A percentile compares a stretch with the other conserved stretches of the same genome.
phyloP scores from a whole-genome alignment of 2,888 invertebrate genomes.

The Leptogaster cylindrica region DNA sequence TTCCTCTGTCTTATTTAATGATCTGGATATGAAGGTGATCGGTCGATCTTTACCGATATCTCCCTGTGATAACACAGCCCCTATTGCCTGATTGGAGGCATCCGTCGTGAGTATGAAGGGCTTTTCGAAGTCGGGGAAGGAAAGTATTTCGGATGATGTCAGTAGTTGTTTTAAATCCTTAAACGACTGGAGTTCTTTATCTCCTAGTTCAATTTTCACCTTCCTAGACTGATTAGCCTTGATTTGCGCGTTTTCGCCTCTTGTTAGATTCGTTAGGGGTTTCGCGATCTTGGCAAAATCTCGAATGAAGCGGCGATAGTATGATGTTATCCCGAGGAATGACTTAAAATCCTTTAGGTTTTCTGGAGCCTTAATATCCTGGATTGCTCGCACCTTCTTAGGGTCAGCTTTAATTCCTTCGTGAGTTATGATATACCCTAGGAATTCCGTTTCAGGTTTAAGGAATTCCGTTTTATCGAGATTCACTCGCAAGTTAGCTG shows the following conservation, averaged over 20 bases:
- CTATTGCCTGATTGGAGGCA: constrained; percentile 34
- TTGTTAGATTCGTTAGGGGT: constrained; percentile 46
- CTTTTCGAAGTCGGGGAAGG: constrained; percentile 45
- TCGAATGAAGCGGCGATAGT: constrained; percentile 46
- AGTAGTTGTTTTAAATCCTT: constrained; percentile 46
- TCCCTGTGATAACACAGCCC: constrained; percentile 26
- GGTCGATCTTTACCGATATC: constrained; percentile 9
- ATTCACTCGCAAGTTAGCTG: constrained; percentile 42
- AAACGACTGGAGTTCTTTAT: constrained; percentile 43
- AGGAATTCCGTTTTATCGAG: constrained; percentile 45
- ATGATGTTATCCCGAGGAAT: constrained; percentile 43
- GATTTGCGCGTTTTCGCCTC: constrained; percentile 46
- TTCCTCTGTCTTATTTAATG: constrained; percentile 40
- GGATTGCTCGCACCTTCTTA: constrained; percentile 39
- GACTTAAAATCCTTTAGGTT: constrained; percentile 45
- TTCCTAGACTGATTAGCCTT: constrained; percentile 45
- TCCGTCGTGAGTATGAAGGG: constrained; percentile 39
- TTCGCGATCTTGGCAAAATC: constrained; percentile 47
- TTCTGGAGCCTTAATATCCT: constrained; percentile 25
- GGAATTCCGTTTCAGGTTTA: constrained; percentile 42
- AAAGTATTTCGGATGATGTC: constrained; percentile 43
- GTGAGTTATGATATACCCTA: constrained; percentile 40
- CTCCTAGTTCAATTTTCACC: constrained; percentile 39
- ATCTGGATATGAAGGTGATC: constrained; percentile 40
- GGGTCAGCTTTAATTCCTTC: constrained; percentile 43